Percentiles rank a stretch among this genome's conserved stretches.
Evolutionary conservation across 2,113 vertebrate species (phyloP).

Genomic region (Meles meles): DNA sequence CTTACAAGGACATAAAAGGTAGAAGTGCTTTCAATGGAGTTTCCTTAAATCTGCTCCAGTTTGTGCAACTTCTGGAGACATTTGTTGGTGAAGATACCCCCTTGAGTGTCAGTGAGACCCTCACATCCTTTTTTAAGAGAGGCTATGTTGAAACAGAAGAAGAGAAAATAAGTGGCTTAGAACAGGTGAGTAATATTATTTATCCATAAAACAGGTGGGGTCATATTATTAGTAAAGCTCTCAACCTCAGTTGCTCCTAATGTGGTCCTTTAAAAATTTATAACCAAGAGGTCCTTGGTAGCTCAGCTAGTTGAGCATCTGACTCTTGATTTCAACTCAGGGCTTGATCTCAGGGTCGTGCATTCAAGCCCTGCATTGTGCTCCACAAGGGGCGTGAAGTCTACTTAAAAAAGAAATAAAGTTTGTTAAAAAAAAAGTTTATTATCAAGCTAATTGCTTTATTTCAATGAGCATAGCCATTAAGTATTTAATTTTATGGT

Average conservation of each 20-base stretch:
- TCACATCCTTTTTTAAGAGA: slow-evolving; percentile 77
- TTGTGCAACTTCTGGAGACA: slow-evolving; percentile 84
- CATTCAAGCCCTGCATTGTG: not conserved
- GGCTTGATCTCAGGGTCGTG: not conserved
- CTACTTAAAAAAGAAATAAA: not conserved
- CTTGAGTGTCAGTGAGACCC: slow-evolving; percentile 67
- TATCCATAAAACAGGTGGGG: not conserved
- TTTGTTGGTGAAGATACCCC: slow-evolving; percentile 78
- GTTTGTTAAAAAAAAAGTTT: not conserved
- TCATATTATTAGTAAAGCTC: not conserved
- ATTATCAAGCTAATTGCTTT: not conserved
- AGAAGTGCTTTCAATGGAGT: slow-evolving; percentile 73
- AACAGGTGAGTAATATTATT: slow-evolving; percentile 76
- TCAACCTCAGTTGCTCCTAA: not conserved
- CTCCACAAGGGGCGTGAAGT: not conserved
- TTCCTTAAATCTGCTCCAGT: slow-evolving; percentile 78
- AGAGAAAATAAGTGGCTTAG: slow-evolving; percentile 75
- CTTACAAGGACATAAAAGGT: not conserved
- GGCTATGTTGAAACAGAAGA: slow-evolving; percentile 81
- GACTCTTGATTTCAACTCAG: not conserved
- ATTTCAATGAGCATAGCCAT: slow-evolving; percentile 6
- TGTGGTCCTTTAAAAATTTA: not conserved
- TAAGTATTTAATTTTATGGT: slow-evolving; percentile 18
- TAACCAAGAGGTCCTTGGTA: not conserved
- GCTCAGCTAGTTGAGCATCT: not conserved